Conservation (phyloP, 2,888 invertebrate genomes). For the Thymelicus acteon region DNA sequence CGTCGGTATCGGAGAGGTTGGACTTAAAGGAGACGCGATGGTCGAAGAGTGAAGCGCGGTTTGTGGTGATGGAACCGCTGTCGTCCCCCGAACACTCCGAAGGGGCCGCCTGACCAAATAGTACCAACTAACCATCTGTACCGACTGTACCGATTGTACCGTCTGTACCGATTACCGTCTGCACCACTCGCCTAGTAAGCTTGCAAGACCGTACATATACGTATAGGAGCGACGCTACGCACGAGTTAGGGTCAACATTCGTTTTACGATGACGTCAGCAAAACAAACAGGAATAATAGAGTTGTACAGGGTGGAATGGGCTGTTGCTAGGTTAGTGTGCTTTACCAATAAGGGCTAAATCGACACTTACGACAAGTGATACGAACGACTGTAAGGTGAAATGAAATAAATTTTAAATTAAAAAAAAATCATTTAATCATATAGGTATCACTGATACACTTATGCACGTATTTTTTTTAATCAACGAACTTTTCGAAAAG, state of each 20-base stretch:
- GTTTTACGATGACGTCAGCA: not conserved
- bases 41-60: slow-evolving; percentile 89
- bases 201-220: not conserved
- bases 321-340: no score
- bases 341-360: no score
- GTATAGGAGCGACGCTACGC: not conserved
- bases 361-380: no score
- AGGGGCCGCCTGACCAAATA: slow-evolving; percentile 84
- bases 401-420: no score
- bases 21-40: slow-evolving; percentile 93
- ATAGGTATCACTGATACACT: no score
- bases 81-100: slow-evolving; percentile 87
- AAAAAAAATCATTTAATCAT: no score
- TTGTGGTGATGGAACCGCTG: slow-evolving; percentile 92
- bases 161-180: slow-evolving; percentile 1
- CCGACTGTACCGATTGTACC: not conserved
- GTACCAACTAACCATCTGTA: slow-evolving; percentile 32
- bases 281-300: not conserved
- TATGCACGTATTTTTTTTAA: no score
- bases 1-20: slow-evolving; percentile 97
- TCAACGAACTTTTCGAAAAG: no score
- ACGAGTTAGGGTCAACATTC: slow-evolving; percentile 3
- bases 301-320: not conserved
- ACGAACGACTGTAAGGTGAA: no score
- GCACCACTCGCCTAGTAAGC: slow-evolving; percentile 6